Evolutionary conservation across 2,888 invertebrate species (phyloP).

Genomic region (Drosophila helvetica): DNA sequence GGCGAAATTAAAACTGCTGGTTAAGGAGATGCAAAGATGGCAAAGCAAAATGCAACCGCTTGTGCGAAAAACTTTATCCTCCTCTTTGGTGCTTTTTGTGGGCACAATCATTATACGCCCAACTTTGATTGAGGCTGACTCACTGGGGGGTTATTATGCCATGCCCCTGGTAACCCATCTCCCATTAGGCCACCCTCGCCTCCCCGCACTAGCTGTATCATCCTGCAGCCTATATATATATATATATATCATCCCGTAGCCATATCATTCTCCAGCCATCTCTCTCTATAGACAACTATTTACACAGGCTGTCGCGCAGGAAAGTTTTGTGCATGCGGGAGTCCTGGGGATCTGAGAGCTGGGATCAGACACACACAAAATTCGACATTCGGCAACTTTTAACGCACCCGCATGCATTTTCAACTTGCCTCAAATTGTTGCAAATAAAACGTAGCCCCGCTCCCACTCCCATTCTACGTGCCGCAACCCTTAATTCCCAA

Average conservation of each 20-base stretch:
- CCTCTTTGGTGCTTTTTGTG: constrained; percentile 40
- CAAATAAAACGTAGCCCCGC: constrained; percentile 65
- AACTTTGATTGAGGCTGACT: constrained; percentile 53
- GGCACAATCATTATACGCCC: constrained; percentile 55
- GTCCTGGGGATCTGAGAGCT: constrained; percentile 24
- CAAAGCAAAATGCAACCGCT: constrained; percentile 35
- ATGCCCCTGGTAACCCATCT: constrained; percentile 18
- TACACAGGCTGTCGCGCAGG: constrained; percentile 74
- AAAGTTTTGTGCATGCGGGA: constrained; percentile 53
- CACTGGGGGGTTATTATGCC: constrained; percentile 37
- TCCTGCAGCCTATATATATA: too few species aligned
- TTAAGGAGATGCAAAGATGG: constrained; percentile 48
- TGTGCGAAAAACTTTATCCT: constrained; percentile 54
- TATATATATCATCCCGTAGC: background rate
- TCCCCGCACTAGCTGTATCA: constrained; percentile 5
- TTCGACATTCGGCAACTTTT: constrained; percentile 71
- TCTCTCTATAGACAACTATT: constrained; percentile 54
- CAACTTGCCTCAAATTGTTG: constrained; percentile 70
- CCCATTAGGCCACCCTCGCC: background rate
- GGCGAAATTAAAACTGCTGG: constrained; percentile 72
- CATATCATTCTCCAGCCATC: constrained; percentile 9
- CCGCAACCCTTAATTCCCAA: background rate
- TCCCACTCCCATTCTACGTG: background rate
- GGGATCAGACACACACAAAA: constrained; percentile 41
- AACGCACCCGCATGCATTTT: constrained; percentile 73